These are phyloP conservation scores for Holothuria glaberrima DNA, from an alignment of 35 echinoderm and acorn worm genomes.

Conservation along the genomic window DNA sequence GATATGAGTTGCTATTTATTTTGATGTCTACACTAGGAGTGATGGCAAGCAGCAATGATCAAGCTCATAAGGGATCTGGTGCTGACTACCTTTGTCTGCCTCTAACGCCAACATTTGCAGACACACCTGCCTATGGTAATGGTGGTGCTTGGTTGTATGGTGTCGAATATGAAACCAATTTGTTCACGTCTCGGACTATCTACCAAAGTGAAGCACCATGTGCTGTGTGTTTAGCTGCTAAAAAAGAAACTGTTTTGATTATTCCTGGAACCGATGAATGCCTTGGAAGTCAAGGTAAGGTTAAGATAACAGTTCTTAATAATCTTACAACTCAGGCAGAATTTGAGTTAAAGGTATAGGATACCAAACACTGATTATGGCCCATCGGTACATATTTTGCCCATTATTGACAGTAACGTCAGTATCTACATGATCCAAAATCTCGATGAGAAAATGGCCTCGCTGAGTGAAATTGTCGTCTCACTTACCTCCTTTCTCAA, in stretches of 20 bases:
- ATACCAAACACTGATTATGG: too few relatives aligned
- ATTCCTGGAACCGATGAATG: conserved; percentile 12
- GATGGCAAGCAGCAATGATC: not conserved
- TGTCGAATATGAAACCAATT: not conserved
- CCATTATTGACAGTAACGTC: too few relatives aligned
- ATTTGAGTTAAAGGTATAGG: too few relatives aligned
- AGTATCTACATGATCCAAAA: too few relatives aligned
- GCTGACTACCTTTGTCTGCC: conserved; percentile 4
- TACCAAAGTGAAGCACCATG: conserved; percentile 16
- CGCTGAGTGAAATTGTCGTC: too few relatives aligned
- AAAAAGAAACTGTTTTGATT: conserved; percentile 22
- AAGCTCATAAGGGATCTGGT: conserved; percentile 9
- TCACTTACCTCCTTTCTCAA: too few relatives aligned
- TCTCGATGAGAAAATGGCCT: too few relatives aligned
- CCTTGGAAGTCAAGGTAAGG: conserved; percentile 19
- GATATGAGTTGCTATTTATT: not conserved
- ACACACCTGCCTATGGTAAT: not conserved
- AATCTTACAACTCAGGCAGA: too few relatives aligned
- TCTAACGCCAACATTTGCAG: conserved; percentile 11
- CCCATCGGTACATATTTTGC: too few relatives aligned
- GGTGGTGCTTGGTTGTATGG: conserved; percentile 17
- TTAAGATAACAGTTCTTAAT: too few relatives aligned
- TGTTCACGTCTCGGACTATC: not conserved
- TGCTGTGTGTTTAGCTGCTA: conserved; percentile 28
- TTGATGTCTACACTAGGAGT: not conserved